phyloP scores from a whole-genome alignment of 2,797 vertebrate genomes.

The Hypotaenidia philippensis region DNA sequence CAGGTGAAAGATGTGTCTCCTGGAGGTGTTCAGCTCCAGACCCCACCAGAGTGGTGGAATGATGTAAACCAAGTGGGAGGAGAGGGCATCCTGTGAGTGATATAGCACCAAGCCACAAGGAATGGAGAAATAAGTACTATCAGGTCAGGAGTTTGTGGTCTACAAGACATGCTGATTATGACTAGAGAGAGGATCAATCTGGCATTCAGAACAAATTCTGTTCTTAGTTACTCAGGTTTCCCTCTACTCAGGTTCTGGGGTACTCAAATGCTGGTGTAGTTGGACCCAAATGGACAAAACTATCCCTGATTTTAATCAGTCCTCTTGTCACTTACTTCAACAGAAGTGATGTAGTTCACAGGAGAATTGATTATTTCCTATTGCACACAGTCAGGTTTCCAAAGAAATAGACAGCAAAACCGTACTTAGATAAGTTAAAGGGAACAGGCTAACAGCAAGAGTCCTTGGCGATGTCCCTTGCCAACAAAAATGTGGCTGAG shows the following conservation, averaged over 20 bases:
- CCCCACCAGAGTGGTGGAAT: fast-evolving
- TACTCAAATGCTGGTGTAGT: background rate
- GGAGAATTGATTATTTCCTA: background rate
- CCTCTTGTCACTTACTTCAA: background rate
- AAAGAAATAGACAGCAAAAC: background rate
- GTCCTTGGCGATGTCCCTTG: background rate
- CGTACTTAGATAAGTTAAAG: background rate
- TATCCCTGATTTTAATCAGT: background rate
- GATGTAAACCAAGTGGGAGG: background rate
- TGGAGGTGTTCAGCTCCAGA: background rate
- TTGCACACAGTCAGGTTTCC: background rate
- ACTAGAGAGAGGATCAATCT: background rate
- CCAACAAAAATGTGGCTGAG: background rate
- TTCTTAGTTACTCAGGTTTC: background rate
- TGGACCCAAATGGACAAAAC: background rate
- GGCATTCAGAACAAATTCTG: background rate
- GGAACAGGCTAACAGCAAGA: background rate
- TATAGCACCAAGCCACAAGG: background rate
- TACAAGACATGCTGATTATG: background rate
- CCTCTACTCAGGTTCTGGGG: background rate
- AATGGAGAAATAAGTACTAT: background rate
- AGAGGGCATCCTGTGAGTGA: fast-evolving
- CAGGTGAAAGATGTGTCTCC: fast-evolving
- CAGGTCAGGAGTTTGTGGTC: background rate
- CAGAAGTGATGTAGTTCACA: background rate